Base-by-base conservation (phyloP, 2,113 vertebrate genomes). In the Craseonycteris thonglongyai region DNA sequence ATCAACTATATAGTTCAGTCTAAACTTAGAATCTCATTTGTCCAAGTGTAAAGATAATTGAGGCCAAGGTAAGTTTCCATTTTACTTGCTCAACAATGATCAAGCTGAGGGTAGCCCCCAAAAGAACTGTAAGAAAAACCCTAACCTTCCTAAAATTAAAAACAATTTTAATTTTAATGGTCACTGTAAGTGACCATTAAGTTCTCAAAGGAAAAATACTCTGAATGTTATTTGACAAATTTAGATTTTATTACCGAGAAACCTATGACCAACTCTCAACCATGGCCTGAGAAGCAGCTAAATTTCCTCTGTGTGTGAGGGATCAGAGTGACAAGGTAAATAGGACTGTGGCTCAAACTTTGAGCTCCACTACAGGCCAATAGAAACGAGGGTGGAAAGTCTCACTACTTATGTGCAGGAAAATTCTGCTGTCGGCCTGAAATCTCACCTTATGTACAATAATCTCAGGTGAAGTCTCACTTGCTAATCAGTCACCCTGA, bases 211-310 rank as follows among this genome's bases (percentile, higher is more conserved):
- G 87, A 87, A 96, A 96, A 97, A 87, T 87, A 97, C 87, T 84
- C 92, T 81, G 95, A 90, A 78, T 82, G 76, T 82, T 91, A 63
- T 74, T 93, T 84, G 91, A 95, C 94, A 95, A 94, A 97, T 96
- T 97, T 97, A 96, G 94, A 90, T 96, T 97, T 96, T 95, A 97
- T 88, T 92, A 87, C 94, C 3, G 0, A 56, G 87, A 94, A 96
- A 83, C 95, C 94, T 90, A 86, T 88, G 94, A 94, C 94, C 81
- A 78, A 22, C 93, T 93, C 75, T 89, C 66, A 94, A 88, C 56
- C 56, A 85, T n/a, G 93, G 84, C 45, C 61, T 63, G 78, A 58
- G 54, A 91, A 88, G 89, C 96, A 87, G 89, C 59, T 66, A 12
- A 81, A 79, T 93, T 95, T 97, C 91, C 87, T 96, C 24, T 82